A percentile compares a stretch with the other conserved stretches of the same genome.
These are phyloP conservation scores for Tortricodes alternella DNA, from an alignment of 2,888 invertebrate species.

Conservation along the genomic window DNA sequence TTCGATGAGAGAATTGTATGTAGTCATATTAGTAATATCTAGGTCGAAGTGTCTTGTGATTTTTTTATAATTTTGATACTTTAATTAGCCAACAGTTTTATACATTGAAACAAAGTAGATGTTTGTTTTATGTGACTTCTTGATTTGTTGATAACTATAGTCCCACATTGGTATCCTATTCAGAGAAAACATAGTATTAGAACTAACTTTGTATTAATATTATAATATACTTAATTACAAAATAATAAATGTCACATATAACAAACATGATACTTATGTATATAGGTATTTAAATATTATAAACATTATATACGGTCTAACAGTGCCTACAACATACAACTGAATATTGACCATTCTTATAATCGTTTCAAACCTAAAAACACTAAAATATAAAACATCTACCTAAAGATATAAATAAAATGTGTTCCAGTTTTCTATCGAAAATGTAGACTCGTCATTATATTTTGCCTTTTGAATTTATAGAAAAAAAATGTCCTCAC, in stretches of 20 bases:
- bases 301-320: slow-evolving; percentile 35
- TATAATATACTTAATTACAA: neutral
- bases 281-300: slow-evolving; percentile 27
- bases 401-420: no score
- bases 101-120: slow-evolving; percentile 38
- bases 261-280: slow-evolving; percentile 21
- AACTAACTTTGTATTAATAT: neutral
- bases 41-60: slow-evolving; percentile 25
- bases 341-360: slow-evolving; percentile 10
- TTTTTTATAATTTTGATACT: slow-evolving; percentile 61
- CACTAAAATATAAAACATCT: no score
- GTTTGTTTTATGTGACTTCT: slow-evolving; percentile 31
- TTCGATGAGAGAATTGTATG: slow-evolving; percentile 57
- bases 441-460: no score
- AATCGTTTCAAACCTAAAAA: slow-evolving; percentile 1
- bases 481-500: slow-evolving; percentile 15
- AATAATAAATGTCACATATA: slow-evolving; percentile 3
- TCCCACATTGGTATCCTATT: no score
- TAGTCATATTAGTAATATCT: slow-evolving; percentile 38
- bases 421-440: no score
- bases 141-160: neutral
- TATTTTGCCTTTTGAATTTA: no score
- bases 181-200: no score
- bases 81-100: slow-evolving; percentile 54
- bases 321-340: slow-evolving; percentile 23